Evolutionary conservation across 2,797 vertebrate species (phyloP).

Genomic region (Scleropages formosus): DNA sequence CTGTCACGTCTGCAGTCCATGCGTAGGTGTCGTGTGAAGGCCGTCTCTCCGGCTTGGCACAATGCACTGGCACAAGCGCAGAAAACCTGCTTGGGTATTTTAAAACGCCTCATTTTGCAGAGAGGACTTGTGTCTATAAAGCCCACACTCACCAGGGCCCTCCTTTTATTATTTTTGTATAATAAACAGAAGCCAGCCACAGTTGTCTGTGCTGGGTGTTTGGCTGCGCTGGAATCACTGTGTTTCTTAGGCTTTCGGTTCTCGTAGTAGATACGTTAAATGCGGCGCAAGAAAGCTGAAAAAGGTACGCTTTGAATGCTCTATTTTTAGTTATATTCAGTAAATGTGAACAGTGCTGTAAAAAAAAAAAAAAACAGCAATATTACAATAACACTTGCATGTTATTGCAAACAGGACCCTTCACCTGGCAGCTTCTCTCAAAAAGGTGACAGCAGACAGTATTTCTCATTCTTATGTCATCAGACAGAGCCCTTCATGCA

Average conservation of each 20-base stretch:
- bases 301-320: too few species aligned
- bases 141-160: not conserved
- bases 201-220: not conserved
- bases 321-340: too few species aligned
- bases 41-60: constrained; percentile 6
- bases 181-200: constrained; percentile 17
- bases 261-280: too few species aligned
- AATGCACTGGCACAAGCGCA: constrained; percentile 1
- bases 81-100: constrained; percentile 23
- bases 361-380: too few species aligned
- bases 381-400: too few species aligned
- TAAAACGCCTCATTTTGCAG: constrained; percentile 8
- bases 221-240: not conserved
- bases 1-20: not conserved
- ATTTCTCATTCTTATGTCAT: too few species aligned
- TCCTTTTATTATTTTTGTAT: constrained; percentile 13
- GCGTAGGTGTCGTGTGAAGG: not conserved
- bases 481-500: too few species aligned
- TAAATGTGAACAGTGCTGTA: too few species aligned
- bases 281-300: too few species aligned
- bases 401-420: too few species aligned
- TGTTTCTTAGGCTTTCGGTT: not conserved
- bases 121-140: not conserved
- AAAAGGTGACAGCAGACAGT: too few species aligned
- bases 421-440: too few species aligned